Percentiles rank a stretch among this genome's conserved stretches.
These are phyloP conservation scores for Catocala fraxini DNA, from an alignment of 2,888 invertebrate species.

Conservation along the genomic window DNA sequence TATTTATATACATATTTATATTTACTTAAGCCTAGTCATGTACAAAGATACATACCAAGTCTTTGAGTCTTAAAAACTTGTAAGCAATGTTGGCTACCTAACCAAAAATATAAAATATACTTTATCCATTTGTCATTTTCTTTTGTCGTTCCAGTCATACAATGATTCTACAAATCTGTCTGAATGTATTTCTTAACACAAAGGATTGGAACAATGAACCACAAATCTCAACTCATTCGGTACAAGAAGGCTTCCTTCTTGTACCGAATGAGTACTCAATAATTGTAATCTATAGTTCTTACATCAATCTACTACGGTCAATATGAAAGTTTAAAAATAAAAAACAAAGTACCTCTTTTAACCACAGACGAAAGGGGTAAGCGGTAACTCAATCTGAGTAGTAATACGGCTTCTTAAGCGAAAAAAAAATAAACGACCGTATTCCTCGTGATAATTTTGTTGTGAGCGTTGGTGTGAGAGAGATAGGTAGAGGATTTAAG, in stretches of 20 bases:
- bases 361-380: constrained; percentile 54
- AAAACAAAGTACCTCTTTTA: constrained; percentile 34
- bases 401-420: constrained; percentile 61
- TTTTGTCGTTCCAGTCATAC: constrained; percentile 1
- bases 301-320: constrained; percentile 2
- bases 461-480: constrained; percentile 47
- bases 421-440: constrained; percentile 46
- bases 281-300: constrained; percentile 5
- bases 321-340: constrained; percentile 16
- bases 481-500: constrained; percentile 33
- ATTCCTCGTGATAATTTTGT: constrained; percentile 50
- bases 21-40: background rate
- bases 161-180: constrained; percentile 11
- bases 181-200: constrained; percentile 1
- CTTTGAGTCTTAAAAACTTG: too few relatives aligned
- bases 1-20: background rate
- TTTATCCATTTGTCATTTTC: too few relatives aligned
- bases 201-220: constrained; percentile 6
- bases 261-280: constrained; percentile 2
- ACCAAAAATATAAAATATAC: too few relatives aligned
- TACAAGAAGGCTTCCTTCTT: constrained; percentile 8
- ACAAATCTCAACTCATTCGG: constrained; percentile 1
- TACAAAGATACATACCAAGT: too few relatives aligned
- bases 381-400: constrained; percentile 56
- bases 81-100: too few relatives aligned